Base-by-base conservation (phyloP, 2,797 vertebrate species). In the Eremophila alpestris region DNA sequence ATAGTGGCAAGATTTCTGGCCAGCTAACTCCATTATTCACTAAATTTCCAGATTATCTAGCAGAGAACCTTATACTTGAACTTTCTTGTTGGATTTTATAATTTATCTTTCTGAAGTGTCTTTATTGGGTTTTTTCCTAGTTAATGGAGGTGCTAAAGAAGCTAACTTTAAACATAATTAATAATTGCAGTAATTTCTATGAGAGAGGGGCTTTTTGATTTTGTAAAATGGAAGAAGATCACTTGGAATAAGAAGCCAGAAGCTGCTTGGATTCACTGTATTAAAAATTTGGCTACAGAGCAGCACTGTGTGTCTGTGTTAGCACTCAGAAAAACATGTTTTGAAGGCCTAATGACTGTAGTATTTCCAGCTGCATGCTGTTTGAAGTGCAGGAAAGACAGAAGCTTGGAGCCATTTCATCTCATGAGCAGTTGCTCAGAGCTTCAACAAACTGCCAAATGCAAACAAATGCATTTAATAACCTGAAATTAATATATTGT, bases 381-480 rank as follows among this genome's bases (percentile, higher is more conserved):
- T 96, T 92, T 95, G 94, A 90, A 95, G 81, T 45, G 0, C 81
- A 87, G 83, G 86, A 94, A 89, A 89, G 81, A 46, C 75, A 46
- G 62, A 80, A 94, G 70, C 86, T 92, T 70, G 88, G 91, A 95
- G 67, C 74, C 49, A 90, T 92, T 95, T 95, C 48, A 94, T 84
- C 81, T 87, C 92, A 76, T 82, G 83, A 84, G 92, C 63, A 81
- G 49, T 94, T 93, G 94, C 93, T 96, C 94, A 96, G 93, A 96
- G 85, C 93, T 95, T 94, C 83, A 95, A 23, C 90, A 59, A 91
- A 87, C 80, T 93, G 86, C 81, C 83, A 93, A 90, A 92, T 89
- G 90, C 86, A 95, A 95, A 94, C 94, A 96, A 95, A 90, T 95
- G 24, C 41, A 67, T 82, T 95, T 96, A 96, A 96, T 96, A 95